A percentile compares a stretch with the other conserved stretches of the same genome.
phyloP scores from a whole-genome alignment of 2,888 invertebrate genomes.

The Platycheirus rosarum region DNA sequence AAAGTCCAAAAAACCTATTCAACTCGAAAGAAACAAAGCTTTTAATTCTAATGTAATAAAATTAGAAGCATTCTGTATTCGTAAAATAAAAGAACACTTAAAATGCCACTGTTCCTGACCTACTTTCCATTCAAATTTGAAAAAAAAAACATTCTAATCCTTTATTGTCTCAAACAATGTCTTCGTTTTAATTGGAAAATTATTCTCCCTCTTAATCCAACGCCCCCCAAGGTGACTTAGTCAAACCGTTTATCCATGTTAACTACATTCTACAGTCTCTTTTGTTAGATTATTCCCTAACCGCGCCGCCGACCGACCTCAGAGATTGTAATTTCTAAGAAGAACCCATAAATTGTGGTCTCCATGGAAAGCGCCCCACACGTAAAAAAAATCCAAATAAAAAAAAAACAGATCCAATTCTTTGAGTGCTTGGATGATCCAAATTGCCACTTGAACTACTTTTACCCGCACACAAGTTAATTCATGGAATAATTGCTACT shows the following conservation, averaged over 20 bases:
- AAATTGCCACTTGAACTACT: constrained; percentile 50
- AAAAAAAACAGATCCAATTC: constrained; percentile 41
- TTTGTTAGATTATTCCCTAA: neutral
- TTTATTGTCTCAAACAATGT: neutral
- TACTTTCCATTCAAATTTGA: too few species aligned
- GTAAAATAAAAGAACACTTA: too few species aligned
- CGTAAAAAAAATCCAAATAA: neutral
- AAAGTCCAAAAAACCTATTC: too few species aligned
- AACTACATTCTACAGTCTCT: neutral
- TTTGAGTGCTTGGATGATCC: constrained; percentile 22
- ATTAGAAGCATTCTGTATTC: too few species aligned
- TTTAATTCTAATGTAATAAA: too few species aligned
- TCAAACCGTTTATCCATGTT: neutral
- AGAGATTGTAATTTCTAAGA: constrained; percentile 3
- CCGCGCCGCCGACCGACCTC: neutral
- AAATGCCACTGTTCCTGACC: too few species aligned
- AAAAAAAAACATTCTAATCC: neutral
- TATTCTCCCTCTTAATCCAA: neutral
- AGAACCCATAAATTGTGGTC: constrained; percentile 6
- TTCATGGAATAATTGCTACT: constrained; percentile 42
- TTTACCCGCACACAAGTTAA: constrained; percentile 26
- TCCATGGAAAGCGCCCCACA: neutral
- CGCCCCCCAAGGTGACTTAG: neutral
- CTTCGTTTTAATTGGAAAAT: constrained; percentile 8
- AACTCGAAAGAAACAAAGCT: too few species aligned